Percentiles rank a stretch among this genome's conserved stretches.
phyloP scores from a whole-genome alignment of 2,888 invertebrate species.

The Melanostoma mellinum region DNA sequence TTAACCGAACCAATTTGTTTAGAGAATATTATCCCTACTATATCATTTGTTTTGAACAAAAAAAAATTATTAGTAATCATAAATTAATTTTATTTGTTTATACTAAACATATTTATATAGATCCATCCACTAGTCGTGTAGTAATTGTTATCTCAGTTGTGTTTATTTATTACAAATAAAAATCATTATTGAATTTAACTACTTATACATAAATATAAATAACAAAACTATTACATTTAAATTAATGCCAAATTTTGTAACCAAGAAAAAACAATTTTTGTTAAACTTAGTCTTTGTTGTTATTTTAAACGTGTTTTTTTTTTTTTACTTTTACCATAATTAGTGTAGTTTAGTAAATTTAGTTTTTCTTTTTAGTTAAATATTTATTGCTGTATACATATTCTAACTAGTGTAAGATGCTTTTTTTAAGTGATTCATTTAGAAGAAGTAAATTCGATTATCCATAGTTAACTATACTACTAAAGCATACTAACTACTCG shows the following conservation, averaged over 20 bases:
- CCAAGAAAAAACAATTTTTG: conserved; percentile 54
- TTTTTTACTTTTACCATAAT: conserved; percentile 9
- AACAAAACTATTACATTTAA: conserved; percentile 42
- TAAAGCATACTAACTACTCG: conserved; percentile 65
- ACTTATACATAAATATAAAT: conserved; percentile 24
- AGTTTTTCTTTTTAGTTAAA: conserved; percentile 59
- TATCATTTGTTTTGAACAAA: conserved; percentile 71
- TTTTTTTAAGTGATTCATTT: conserved; percentile 39
- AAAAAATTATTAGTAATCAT: conserved; percentile 14
- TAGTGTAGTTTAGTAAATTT: conserved; percentile 63
- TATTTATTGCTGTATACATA: conserved; percentile 37
- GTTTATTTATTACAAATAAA: conserved; percentile 49
- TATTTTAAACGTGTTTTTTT: conserved; percentile 27
- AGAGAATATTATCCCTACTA: conserved; percentile 29
- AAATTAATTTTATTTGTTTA: conserved; percentile 35
- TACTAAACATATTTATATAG: conserved; percentile 58
- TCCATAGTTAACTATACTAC: conserved; percentile 58
- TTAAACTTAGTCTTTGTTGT: conserved; percentile 47
- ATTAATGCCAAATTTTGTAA: conserved; percentile 69
- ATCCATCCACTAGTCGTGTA: conserved; percentile 73
- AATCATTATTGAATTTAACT: conserved; percentile 21
- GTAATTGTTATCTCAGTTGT: conserved; percentile 67
- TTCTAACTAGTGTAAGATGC: conserved; percentile 30
- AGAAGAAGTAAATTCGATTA: conserved; percentile 26
- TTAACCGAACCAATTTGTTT: conserved; percentile 48